These are phyloP conservation scores for Lathronympha strigana DNA, from an alignment of 2,888 invertebrate species.

Conservation along the genomic window DNA sequence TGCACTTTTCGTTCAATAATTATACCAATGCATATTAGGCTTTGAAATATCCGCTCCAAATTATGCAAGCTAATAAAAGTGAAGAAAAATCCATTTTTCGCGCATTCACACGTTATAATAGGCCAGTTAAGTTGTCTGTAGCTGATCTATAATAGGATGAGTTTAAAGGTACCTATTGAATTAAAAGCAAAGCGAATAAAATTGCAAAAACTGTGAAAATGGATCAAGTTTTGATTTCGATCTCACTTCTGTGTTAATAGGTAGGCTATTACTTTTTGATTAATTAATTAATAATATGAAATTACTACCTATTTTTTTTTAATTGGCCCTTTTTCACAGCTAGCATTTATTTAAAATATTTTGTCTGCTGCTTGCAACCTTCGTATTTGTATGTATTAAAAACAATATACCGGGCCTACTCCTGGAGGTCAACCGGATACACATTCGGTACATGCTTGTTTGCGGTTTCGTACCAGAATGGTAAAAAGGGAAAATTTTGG, in stretches of 20 bases:
- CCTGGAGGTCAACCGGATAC: no score
- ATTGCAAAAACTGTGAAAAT: constrained; percentile 34
- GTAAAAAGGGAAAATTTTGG: no score
- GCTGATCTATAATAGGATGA: constrained; percentile 48
- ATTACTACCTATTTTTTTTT: not conserved
- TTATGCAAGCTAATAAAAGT: constrained; percentile 56
- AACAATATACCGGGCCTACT: no score
- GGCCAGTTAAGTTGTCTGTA: constrained; percentile 38
- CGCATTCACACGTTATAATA: constrained; percentile 59
- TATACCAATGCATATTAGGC: constrained; percentile 7
- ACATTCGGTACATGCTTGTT: no score
- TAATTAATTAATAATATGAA: not conserved
- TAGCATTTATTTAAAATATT: not conserved
- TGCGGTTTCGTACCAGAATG: no score
- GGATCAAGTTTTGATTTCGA: constrained; percentile 16
- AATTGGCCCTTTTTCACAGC: constrained; percentile 31
- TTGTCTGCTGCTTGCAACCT: not conserved
- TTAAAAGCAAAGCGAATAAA: constrained; percentile 1
- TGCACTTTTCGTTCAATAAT: constrained; percentile 15
- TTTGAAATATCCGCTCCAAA: constrained; percentile 57
- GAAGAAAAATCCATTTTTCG: constrained; percentile 56
- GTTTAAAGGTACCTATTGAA: constrained; percentile 52
- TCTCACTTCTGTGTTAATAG: not conserved
- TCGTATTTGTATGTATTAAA: not conserved
- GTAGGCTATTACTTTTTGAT: not conserved